Conservation (phyloP, 2,797 vertebrate species). For the Pitangus sulphuratus region DNA sequence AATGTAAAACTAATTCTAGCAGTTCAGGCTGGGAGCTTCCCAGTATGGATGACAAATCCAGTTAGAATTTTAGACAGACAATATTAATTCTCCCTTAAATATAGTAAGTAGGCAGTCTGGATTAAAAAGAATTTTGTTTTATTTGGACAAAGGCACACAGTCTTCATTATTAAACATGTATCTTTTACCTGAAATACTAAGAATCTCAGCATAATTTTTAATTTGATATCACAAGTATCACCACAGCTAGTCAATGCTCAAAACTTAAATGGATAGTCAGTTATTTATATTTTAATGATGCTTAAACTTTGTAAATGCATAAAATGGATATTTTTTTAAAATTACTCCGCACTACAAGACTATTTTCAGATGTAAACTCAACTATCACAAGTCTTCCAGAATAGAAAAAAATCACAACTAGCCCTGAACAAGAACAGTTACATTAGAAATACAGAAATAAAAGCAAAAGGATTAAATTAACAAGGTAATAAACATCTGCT, state of each 20-base stretch:
- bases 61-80: not conserved
- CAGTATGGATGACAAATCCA: not conserved
- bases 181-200: constrained; percentile 33
- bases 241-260: constrained; percentile 31
- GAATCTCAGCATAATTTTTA: constrained; percentile 20
- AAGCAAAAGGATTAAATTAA: not conserved
- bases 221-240: constrained; percentile 3
- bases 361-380: constrained; percentile 25
- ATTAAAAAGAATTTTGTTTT: constrained; percentile 46
- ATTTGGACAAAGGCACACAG: constrained; percentile 53
- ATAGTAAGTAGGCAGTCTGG: not conserved
- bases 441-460: constrained; percentile 27
- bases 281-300: constrained; percentile 43
- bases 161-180: constrained; percentile 21
- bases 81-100: not conserved
- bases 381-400: constrained; percentile 14
- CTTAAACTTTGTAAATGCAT: constrained; percentile 48
- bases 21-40: not conserved
- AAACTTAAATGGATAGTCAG: constrained; percentile 49
- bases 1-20: not conserved
- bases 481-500: not conserved
- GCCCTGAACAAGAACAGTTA: constrained; percentile 13
- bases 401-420: not conserved
- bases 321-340: not conserved
- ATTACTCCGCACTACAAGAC: not conserved